A percentile compares a stretch with the other conserved stretches of the same genome.
These are phyloP conservation scores for Magallana ariakensis DNA, from an alignment of 1,140 invertebrate species.

Conservation along the genomic window DNA sequence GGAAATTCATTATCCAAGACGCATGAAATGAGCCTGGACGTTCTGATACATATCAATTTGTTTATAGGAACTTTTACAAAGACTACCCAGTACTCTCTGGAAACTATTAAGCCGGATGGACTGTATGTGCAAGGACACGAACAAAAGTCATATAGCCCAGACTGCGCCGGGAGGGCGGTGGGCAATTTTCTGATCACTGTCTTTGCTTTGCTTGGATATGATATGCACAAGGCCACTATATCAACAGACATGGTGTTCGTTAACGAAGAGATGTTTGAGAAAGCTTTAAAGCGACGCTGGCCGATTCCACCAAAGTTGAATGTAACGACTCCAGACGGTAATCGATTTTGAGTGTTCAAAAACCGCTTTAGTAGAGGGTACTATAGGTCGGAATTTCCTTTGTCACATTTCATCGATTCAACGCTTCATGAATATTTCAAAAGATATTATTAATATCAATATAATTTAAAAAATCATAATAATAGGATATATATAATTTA, in stretches of 20 bases:
- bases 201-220: background rate
- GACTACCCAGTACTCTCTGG: background rate
- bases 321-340: background rate
- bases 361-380: too few species aligned
- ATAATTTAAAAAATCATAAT: too few species aligned
- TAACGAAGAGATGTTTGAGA: background rate
- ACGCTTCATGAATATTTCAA: too few species aligned
- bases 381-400: too few species aligned
- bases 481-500: too few species aligned
- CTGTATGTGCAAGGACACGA: background rate
- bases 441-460: too few species aligned
- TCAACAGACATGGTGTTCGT: background rate
- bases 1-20: slow-evolving; percentile 12
- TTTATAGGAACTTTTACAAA: background rate
- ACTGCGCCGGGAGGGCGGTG: background rate
- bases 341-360: background rate
- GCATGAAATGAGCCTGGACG: background rate
- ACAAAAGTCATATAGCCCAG: background rate
- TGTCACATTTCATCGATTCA: too few species aligned
- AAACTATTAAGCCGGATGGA: background rate
- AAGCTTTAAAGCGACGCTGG: background rate
- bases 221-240: background rate
- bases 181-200: background rate
- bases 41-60: background rate
- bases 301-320: background rate